Base-by-base conservation (phyloP, 1,140 invertebrate species). In the Orchestia grillus region DNA sequence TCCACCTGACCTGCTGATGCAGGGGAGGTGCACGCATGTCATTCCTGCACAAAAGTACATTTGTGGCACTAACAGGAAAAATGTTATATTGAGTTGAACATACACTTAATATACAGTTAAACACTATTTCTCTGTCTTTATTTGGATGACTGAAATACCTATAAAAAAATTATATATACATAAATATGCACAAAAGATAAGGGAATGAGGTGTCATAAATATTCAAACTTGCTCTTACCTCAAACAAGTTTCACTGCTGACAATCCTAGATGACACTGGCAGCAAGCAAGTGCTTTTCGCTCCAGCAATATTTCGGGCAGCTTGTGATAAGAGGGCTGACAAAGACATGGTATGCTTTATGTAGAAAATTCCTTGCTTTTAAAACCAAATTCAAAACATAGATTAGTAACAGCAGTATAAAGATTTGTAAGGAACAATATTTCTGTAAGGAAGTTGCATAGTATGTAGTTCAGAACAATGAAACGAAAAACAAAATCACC, bases 1-100 rank as follows among this genome's bases (percentile, higher is more conserved):
- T 41, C 88, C 88, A 90, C 28, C 88, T 90, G 88, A 90, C 42
- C 43, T 90, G 88, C 88, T 90, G 88, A 44, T 90, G 88, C 43
- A 42, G 88, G 36, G 88, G 43, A 1, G 15, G 36, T 42, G 43
- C 43, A 44, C 16, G 41, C 43, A 15, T 28, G 88, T 41, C 41
- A 90, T 42, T 90, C 88, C 88, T 90, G 88, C 8, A 90, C 16
- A 28, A 90, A 44, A 41, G 36, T 90, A 43, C 15, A 44, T 16
- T 16, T 42, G 3, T 44, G 28, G 42, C 88, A 90, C 41, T 16
- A 42, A 90, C 40, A 87, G 40, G 36, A n/a, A n/a, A 87, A 87
- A 36, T 87, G 36, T 36, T 87, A 36, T n/a, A n/a, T n/a, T n/a
- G n/a, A n/a, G n/a, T n/a, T n/a, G n/a, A n/a, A n/a, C 8, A 40